A percentile compares a stretch with the other conserved stretches of the same genome.
Evolutionary conservation across 2,113 vertebrate species (phyloP).

Genomic region (Dasyornis broadbenti): DNA sequence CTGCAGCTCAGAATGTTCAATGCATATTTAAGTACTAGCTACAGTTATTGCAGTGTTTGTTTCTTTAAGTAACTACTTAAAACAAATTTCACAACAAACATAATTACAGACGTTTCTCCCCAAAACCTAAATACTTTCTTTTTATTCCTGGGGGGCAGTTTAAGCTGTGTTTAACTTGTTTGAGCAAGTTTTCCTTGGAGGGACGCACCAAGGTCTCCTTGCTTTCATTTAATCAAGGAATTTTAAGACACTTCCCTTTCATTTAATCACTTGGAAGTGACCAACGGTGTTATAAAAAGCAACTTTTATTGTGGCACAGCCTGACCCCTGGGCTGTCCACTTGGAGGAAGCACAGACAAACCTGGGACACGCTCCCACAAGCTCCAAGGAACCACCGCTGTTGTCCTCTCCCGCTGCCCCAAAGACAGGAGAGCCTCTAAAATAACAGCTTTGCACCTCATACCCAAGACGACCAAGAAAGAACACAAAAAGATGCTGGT

Average conservation of each 20-base stretch:
- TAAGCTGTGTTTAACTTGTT: neutral
- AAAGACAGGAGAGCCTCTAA: neutral
- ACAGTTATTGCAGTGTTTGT: neutral
- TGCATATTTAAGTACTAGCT: neutral
- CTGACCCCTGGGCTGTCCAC: rapidly evolving
- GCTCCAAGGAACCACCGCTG: neutral
- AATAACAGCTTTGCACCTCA: neutral
- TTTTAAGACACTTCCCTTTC: neutral
- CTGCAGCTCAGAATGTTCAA: rapidly evolving
- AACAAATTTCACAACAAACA: neutral
- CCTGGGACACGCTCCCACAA: neutral
- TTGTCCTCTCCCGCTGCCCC: neutral
- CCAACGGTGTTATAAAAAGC: rapidly evolving
- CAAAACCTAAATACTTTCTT: neutral
- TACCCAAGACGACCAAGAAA: neutral
- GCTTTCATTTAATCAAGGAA: neutral
- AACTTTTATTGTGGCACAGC: neutral
- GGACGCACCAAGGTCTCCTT: rapidly evolving
- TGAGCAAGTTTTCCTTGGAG: neutral
- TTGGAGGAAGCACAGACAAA: neutral
- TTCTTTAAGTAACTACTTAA: neutral
- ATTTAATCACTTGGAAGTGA: neutral
- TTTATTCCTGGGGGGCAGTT: neutral
- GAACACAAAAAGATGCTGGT: neutral
- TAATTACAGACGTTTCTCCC: neutral